Evolutionary conservation across 2,113 vertebrate genomes (phyloP).

Genomic region (Amphilophus citrinellus): DNA sequence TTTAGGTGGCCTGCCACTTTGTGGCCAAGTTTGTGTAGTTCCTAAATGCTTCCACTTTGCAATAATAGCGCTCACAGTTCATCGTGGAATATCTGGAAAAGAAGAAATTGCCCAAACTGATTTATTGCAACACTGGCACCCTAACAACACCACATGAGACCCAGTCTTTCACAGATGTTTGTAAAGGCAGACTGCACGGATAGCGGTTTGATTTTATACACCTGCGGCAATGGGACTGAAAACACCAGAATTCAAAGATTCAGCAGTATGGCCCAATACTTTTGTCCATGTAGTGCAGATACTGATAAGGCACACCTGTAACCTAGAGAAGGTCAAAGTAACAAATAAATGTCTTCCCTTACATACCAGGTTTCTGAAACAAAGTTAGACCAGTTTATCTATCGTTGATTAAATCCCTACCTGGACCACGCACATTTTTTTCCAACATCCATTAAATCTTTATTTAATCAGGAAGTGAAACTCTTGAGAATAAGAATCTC

Average conservation of each 20-base stretch:
- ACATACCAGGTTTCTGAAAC: background rate
- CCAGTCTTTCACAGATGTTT: background rate
- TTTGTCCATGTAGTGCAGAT: background rate
- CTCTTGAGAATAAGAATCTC: background rate
- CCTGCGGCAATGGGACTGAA: background rate
- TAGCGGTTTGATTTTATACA: background rate
- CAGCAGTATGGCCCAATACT: background rate
- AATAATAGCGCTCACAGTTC: background rate
- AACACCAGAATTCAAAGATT: background rate
- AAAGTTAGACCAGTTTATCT: background rate
- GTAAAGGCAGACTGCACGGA: accelerated
- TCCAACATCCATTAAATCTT: background rate
- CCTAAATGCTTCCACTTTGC: background rate
- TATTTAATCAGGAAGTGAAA: accelerated
- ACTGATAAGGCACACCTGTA: background rate
- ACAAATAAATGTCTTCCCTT: background rate
- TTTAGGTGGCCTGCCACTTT: background rate
- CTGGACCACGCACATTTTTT: background rate
- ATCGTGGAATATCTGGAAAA: too few species aligned
- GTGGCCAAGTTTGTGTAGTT: background rate
- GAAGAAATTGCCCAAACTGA: background rate
- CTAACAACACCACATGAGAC: background rate
- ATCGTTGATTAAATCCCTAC: background rate
- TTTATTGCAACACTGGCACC: accelerated
- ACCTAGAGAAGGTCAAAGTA: background rate